Evolutionary conservation across 2,888 invertebrate genomes (phyloP).

Genomic region (Dastarcus helophoroides): DNA sequence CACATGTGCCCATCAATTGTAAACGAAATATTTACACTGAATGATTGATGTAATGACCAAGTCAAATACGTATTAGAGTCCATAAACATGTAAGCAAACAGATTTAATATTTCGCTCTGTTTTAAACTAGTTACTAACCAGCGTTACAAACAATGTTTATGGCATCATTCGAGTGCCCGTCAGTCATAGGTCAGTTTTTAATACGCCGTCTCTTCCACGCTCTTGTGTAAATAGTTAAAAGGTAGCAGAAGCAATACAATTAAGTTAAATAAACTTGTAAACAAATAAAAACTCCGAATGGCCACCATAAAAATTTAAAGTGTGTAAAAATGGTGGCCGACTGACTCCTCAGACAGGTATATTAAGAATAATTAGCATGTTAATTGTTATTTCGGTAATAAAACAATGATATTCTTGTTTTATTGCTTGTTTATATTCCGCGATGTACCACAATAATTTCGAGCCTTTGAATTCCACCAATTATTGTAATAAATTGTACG

Average conservation of each 20-base stretch:
- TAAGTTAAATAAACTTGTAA: conserved; percentile 35
- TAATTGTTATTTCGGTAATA: conserved; percentile 31
- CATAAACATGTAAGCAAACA: conserved; percentile 25
- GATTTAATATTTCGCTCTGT: conserved; percentile 31
- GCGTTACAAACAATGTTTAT: conserved; percentile 35
- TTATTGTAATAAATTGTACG: no score
- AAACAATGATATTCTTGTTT: conserved; percentile 30
- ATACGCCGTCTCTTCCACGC: conserved; percentile 35
- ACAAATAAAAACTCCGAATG: conserved; percentile 34
- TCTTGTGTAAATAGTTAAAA: conserved; percentile 35
- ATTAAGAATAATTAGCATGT: conserved; percentile 30
- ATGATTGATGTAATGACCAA: conserved; percentile 5
- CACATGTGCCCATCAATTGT: no score
- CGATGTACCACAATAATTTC: conserved; percentile 12
- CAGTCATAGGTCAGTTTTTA: conserved; percentile 33
- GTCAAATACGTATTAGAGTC: conserved; percentile 6
- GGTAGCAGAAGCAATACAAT: conserved; percentile 31
- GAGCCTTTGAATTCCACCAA: no score
- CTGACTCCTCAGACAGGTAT: conserved; percentile 20
- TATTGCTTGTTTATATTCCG: conserved; percentile 28
- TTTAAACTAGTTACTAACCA: conserved; percentile 34
- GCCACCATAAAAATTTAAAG: conserved; percentile 28
- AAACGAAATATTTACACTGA: conserved; percentile 1
- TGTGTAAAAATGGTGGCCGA: conserved; percentile 18
- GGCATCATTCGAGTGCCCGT: conserved; percentile 27